Conservation (phyloP, 2,888 invertebrate genomes). For the Eurois occulta region DNA sequence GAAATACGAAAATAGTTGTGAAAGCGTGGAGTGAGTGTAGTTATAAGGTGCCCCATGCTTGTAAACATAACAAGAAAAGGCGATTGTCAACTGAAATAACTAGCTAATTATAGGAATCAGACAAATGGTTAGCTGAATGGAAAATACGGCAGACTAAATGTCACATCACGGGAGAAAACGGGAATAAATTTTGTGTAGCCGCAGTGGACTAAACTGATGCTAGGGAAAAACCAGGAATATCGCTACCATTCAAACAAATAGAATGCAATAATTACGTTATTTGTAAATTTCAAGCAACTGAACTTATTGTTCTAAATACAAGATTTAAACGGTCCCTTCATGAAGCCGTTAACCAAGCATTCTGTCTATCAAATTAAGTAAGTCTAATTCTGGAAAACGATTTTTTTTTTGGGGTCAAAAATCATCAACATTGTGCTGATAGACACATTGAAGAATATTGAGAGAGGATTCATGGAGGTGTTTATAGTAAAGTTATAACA, state of each 20-base stretch:
- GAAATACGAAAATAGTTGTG: slow-evolving; percentile 13
- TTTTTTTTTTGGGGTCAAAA: too few relatives aligned
- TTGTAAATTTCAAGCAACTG: background rate
- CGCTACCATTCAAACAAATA: background rate
- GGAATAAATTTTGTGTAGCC: background rate
- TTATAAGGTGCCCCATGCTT: slow-evolving; percentile 26
- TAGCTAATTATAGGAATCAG: background rate
- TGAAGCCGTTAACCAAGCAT: too few relatives aligned
- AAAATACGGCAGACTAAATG: background rate
- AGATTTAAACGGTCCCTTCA: too few relatives aligned
- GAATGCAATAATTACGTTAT: background rate
- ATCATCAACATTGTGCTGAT: too few relatives aligned
- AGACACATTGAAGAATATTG: too few relatives aligned
- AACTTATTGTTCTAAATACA: background rate
- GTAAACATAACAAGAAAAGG: slow-evolving; percentile 10
- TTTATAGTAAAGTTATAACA: too few relatives aligned
- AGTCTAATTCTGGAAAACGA: too few relatives aligned
- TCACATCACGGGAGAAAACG: background rate
- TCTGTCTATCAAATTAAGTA: background rate
- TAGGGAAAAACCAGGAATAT: background rate
- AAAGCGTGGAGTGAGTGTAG: slow-evolving; percentile 44
- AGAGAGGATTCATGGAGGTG: too few relatives aligned
- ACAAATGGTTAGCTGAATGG: background rate
- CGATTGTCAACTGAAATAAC: background rate
- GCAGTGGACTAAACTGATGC: background rate